Evolutionary conservation across 2,888 invertebrate genomes (phyloP).

Genomic region (Philopedon plagiatum): DNA sequence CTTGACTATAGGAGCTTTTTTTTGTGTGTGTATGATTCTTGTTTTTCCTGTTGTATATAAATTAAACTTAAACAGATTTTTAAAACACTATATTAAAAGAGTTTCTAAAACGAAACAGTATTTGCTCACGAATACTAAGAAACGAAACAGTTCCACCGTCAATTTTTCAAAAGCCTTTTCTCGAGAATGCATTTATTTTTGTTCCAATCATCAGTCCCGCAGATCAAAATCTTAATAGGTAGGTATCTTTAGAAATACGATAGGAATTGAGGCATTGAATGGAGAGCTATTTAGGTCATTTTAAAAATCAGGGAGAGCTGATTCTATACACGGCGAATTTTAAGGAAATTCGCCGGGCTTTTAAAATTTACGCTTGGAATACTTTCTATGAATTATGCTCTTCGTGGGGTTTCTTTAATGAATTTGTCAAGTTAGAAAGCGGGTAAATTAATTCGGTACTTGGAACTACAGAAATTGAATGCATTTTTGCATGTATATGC

Average conservation of each 20-base stretch:
- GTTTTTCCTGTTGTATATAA: too few relatives aligned
- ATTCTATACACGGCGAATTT: conserved; percentile 18
- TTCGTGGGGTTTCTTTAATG: conserved; percentile 6
- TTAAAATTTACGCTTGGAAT: conserved; percentile 20
- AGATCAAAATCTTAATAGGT: conserved; percentile 31
- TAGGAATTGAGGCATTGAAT: conserved; percentile 10
- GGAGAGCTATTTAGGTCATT: conserved; percentile 20
- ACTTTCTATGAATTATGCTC: conserved; percentile 22
- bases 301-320: conserved; percentile 25
- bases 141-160: neutral
- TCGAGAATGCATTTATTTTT: conserved; percentile 10
- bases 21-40: too few relatives aligned
- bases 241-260: conserved; percentile 30
- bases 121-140: neutral
- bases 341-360: conserved; percentile 10
- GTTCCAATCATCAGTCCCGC: conserved; percentile 18
- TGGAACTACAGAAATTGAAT: neutral
- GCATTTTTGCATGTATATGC: too few relatives aligned
- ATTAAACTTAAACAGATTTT: too few relatives aligned
- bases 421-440: conserved; percentile 9
- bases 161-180: neutral
- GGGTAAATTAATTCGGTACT: neutral
- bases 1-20: too few relatives aligned
- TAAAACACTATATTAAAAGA: too few relatives aligned
- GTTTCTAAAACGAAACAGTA: too few relatives aligned